These are phyloP conservation scores for Habrosyne pyritoides DNA, from an alignment of 2,888 invertebrate species.

Conservation along the genomic window DNA sequence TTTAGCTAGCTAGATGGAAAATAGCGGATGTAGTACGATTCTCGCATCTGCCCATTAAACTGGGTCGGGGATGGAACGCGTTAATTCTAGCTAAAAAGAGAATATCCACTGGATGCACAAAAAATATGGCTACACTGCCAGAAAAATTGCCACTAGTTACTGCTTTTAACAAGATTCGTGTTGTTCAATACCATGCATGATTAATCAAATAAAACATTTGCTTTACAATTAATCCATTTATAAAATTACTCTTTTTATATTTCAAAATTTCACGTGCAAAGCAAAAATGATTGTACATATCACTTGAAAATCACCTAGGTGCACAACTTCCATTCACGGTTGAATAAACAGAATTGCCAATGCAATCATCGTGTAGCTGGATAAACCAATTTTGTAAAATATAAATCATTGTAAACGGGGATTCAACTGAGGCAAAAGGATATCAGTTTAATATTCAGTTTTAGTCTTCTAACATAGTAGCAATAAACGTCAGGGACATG, in stretches of 20 bases:
- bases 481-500: slow-evolving; percentile 42
- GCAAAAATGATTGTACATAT: too few relatives aligned
- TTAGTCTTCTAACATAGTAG: slow-evolving; percentile 36
- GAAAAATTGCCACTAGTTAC: slow-evolving; percentile 44
- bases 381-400: slow-evolving; percentile 62
- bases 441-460: slow-evolving; percentile 54
- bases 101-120: slow-evolving; percentile 50
- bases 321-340: slow-evolving; percentile 48
- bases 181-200: slow-evolving; percentile 27
- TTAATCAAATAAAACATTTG: not conserved
- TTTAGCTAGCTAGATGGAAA: slow-evolving; percentile 60
- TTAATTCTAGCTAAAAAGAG: slow-evolving; percentile 58
- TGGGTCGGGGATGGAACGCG: slow-evolving; percentile 49
- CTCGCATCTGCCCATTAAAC: slow-evolving; percentile 62
- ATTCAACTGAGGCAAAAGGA: slow-evolving; percentile 41
- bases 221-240: not conserved
- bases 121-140: slow-evolving; percentile 48
- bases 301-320: not conserved
- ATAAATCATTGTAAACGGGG: slow-evolving; percentile 58
- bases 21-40: slow-evolving; percentile 61
- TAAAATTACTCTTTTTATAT: not conserved
- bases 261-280: too few relatives aligned
- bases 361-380: slow-evolving; percentile 60
- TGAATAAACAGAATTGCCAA: slow-evolving; percentile 57
- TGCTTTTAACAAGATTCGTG: slow-evolving; percentile 46